Base-by-base conservation (phyloP, 2,113 vertebrate genomes). In the Acanthisitta chloris region DNA sequence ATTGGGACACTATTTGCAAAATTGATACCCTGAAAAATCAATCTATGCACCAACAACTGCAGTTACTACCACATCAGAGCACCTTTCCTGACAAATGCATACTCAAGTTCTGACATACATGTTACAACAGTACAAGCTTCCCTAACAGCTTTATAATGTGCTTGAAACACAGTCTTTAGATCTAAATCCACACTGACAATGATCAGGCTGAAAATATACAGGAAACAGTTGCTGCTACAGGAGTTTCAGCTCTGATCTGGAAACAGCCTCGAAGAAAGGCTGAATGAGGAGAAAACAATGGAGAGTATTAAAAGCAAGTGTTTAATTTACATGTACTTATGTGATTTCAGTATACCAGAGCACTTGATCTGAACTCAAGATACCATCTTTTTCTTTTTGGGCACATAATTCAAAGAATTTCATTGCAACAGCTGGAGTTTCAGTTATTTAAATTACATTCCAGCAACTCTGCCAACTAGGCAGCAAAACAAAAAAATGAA, bases 361-460 rank as follows among this genome's bases (percentile, higher is more conserved):
- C 61, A 93, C 87, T 85, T 79, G 81, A 95, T 94, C 36, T 94
- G 76, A 95, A 81, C 77, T 61, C 82, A 70, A 52, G 82, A 94
- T 79, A 94, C 38, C 17, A 85, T 64, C 51, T 78, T 88, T 83
- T 76, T 83, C 78, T 79, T 81, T 72, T 76, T 2, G 49, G 59
- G 66, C 62, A 85, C 17, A 20, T 67, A 85, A 81, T 42, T 80
- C 79, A 86, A 91, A 97, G 74, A 90, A 89, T 83, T 92, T 86
- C 65, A 92, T 52, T 72, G 67, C 77, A 93, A 82, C 52, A 87
- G 74, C 88, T 95, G 90, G 81, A 78, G 86, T 95, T 97, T 97
- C 91, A 88, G 91, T 94, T 97, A 97, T 80, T 95, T 87, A 79
- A 95, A 90, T 26, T 64, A 94, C 94, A 93, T 94, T 95, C 96